These are phyloP conservation scores for Sebastolobus altivelis DNA, from an alignment of 2,797 vertebrate genomes.

Conservation along the genomic window DNA sequence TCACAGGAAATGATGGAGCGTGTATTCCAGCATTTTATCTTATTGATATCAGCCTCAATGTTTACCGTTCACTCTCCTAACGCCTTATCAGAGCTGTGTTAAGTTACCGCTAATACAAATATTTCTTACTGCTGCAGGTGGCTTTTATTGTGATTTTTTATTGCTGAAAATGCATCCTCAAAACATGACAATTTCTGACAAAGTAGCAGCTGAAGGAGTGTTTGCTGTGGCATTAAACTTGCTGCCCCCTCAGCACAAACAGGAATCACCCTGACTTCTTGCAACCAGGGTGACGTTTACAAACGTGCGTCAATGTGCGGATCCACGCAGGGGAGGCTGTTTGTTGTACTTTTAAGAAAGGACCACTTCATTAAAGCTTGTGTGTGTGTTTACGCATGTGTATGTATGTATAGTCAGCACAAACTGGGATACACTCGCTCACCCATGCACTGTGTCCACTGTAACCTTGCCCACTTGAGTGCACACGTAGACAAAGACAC, in stretches of 20 bases:
- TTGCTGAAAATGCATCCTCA: neutral
- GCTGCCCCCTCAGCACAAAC: neutral
- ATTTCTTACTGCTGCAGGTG: too few relatives aligned
- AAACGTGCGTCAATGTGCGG: slow-evolving; percentile 52
- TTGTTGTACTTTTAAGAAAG: slow-evolving; percentile 68
- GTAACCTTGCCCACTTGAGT: slow-evolving; percentile 44
- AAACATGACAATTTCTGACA: neutral
- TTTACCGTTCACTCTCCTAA: neutral
- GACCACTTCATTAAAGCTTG: slow-evolving; percentile 69
- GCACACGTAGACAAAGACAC: slow-evolving; percentile 31
- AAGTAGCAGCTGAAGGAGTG: slow-evolving; percentile 13
- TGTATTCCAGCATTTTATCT: neutral
- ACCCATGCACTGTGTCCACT: slow-evolving; percentile 30
- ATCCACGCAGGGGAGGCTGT: slow-evolving; percentile 69
- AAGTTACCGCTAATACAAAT: neutral
- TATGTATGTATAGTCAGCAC: slow-evolving; percentile 65
- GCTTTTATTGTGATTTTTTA: too few relatives aligned
- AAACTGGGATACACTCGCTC: slow-evolving; percentile 48
- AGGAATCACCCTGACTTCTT: slow-evolving; percentile 55
- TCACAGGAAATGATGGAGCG: neutral
- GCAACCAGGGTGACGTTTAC: slow-evolving; percentile 32
- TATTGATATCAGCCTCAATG: neutral
- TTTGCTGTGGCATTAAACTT: slow-evolving; percentile 21
- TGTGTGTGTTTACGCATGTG: slow-evolving; percentile 42
- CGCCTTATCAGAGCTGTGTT: neutral